These are phyloP conservation scores for Falco novaeseelandiae DNA, from an alignment of 2,797 vertebrate species.

Conservation along the genomic window DNA sequence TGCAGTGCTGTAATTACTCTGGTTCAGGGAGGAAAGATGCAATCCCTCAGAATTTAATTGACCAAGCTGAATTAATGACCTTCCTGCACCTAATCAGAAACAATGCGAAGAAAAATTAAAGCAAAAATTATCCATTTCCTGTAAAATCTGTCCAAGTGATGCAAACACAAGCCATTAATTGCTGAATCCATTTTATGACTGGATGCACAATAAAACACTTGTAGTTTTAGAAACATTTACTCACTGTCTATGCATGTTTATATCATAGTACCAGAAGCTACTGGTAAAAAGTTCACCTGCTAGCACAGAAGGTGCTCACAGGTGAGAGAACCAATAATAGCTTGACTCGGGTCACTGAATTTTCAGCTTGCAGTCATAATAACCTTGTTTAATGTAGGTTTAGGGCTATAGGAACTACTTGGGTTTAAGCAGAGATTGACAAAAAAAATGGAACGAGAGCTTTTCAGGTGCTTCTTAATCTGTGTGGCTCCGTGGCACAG, in stretches of 20 bases:
- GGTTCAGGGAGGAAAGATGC: not conserved
- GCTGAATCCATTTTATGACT: not conserved
- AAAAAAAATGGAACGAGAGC: not conserved
- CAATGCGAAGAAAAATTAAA: constrained; percentile 22
- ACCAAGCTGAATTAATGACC: constrained; percentile 10
- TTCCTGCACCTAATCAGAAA: constrained; percentile 10
- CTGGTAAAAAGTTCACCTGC: not conserved
- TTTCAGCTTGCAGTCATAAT: not conserved
- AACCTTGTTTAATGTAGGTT: not conserved
- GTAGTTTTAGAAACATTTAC: not conserved
- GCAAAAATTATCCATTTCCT: not conserved
- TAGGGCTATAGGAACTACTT: not conserved
- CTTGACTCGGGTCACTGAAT: not conserved
- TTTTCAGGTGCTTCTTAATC: not conserved
- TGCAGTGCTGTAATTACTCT: not conserved
- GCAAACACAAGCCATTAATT: not conserved
- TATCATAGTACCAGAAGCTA: not conserved
- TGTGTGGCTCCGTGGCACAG: not conserved
- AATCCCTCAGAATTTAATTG: constrained; percentile 17
- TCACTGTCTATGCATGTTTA: not conserved
- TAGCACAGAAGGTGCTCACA: not conserved
- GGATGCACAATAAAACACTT: not conserved
- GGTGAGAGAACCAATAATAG: not conserved
- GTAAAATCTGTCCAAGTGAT: not conserved
- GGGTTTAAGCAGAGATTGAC: not conserved